Evolutionary conservation across 1,140 invertebrate genomes (phyloP), one percentile per base, ranked within the genome.

Genomic region (Hyles vespertilio): DNA sequence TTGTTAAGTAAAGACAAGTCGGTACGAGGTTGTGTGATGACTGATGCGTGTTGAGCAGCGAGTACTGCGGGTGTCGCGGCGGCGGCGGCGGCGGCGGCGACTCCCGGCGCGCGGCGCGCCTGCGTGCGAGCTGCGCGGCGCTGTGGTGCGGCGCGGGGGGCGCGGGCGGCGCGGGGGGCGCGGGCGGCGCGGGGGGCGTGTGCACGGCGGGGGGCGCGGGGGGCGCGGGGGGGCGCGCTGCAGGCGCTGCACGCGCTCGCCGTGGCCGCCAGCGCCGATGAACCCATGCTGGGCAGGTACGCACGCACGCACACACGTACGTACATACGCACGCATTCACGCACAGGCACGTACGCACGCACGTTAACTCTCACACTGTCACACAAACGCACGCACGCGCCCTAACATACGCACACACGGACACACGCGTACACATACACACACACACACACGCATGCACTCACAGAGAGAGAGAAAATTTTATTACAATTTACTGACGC

Each of bases 221-320:
- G 65, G 61, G 49, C 63, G 60, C 72, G 56, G 53, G 66, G 51
- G 65, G 61, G 49, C 63, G 60, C 72, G 56, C 65, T 69, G 12
- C 44, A 50, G 33, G 61, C 66, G 54, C 59, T 51, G 10, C 68
- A 69, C 63, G 56, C 63, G 53, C 57, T 67, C 2, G 66, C 67
- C 4, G 32, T 69, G 5, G 69, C 73, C 50, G 73, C 77, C 36
- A 61, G 53, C 53, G 69, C 74, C 0, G 70, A 76, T 53, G 72
- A 76, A 12, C 77, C 74, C 10, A 59, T 58, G 47, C 69, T 79
- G 5, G 79, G 77, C 59, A 67, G 71, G 79, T 74, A 7, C 3
- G 40, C 11, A 22, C 22, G 22, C 22, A 22, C 22, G 22, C 22
- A 22, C 22, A 22, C 2, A 22, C 22, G n/a, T n/a, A 22, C 2